Conservation (phyloP, 2,797 vertebrate species). For the Sparidentex hasta region DNA sequence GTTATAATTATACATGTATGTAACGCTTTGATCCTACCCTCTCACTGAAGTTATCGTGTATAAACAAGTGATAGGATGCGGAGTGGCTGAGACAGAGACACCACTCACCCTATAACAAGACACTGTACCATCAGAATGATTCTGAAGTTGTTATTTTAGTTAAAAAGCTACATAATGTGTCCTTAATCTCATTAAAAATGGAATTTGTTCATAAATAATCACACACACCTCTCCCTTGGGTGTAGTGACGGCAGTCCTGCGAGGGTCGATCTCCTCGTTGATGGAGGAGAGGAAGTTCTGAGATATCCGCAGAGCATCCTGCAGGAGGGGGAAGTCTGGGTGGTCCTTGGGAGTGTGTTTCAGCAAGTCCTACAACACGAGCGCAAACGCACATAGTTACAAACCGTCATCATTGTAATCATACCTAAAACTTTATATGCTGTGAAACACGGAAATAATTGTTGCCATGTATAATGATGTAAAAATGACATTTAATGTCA, state of each 20-base stretch:
- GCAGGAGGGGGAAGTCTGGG: conserved; percentile 95
- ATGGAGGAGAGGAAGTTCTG: conserved; percentile 99
- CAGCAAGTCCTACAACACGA: conserved; percentile 89
- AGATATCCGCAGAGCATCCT: conserved; percentile 96
- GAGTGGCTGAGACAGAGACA: too few species aligned
- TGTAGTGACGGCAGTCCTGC: conserved; percentile 95
- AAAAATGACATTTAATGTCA: background rate
- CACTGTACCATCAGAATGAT: too few species aligned
- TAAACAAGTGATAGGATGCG: too few species aligned
- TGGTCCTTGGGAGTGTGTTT: conserved; percentile 98
- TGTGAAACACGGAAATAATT: background rate
- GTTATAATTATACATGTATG: too few species aligned
- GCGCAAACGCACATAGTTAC: background rate
- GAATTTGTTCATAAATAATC: background rate
- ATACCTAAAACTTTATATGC: background rate
- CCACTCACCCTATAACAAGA: too few species aligned
- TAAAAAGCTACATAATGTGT: too few species aligned
- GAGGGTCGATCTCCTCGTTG: conserved; percentile 97
- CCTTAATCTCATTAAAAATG: too few species aligned
- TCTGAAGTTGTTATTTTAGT: too few species aligned
- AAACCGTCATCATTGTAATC: background rate
- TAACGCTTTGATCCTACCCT: too few species aligned
- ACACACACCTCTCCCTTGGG: conserved; percentile 96
- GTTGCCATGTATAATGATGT: background rate
- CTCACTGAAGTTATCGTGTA: too few species aligned